phyloP scores from a whole-genome alignment of 2,888 invertebrate genomes.

The Lochmaea crataegi region DNA sequence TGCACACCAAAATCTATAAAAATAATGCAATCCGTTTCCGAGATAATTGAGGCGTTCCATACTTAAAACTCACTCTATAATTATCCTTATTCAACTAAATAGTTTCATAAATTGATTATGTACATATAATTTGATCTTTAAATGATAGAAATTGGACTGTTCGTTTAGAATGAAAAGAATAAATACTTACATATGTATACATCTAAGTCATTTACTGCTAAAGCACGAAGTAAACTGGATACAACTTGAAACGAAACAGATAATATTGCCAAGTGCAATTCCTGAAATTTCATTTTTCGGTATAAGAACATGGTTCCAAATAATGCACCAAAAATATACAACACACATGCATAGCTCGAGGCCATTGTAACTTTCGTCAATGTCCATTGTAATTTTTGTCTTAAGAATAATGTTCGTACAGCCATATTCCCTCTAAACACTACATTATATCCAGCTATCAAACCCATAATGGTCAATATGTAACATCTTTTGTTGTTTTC shows the following conservation, averaged over 20 bases:
- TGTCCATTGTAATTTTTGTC: conserved; percentile 17
- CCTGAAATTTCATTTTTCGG: not conserved
- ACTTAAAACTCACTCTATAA: too few species aligned
- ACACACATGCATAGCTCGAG: not conserved
- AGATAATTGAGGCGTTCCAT: too few species aligned
- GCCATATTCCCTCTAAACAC: not conserved
- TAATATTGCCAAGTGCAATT: not conserved
- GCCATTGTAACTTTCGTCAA: not conserved
- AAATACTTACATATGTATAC: not conserved
- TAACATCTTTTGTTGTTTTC: conserved; percentile 1
- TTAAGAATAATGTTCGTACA: conserved; percentile 9
- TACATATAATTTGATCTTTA: too few species aligned
- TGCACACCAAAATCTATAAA: too few species aligned
- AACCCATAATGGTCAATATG: not conserved
- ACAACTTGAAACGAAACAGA: not conserved
- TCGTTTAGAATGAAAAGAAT: too few species aligned
- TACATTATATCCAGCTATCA: not conserved
- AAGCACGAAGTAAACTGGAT: not conserved
- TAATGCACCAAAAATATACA: not conserved
- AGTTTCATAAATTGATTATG: too few species aligned
- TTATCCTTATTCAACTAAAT: too few species aligned
- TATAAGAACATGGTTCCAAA: conserved; percentile 10
- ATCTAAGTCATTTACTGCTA: not conserved
- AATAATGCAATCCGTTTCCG: too few species aligned
- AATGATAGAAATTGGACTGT: too few species aligned